phyloP scores from a whole-genome alignment of 1,140 invertebrate species.

The Caligus rogercresseyi region DNA sequence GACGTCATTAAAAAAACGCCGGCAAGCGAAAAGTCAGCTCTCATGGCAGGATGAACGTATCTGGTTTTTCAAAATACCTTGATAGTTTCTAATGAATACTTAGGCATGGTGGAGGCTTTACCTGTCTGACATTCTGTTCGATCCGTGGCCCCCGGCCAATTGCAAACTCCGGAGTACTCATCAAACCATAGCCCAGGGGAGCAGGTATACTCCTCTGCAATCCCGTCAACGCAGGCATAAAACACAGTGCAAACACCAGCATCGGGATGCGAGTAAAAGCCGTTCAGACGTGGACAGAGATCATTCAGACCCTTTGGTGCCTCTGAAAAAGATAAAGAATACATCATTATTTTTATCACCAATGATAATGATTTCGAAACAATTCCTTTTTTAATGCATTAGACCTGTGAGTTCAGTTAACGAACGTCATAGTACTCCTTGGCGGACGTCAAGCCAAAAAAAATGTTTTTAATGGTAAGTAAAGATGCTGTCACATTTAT shows the following conservation, averaged over 20 bases:
- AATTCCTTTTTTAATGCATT: no score
- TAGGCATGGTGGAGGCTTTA: no score
- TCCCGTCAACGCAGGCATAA: conserved; percentile 71
- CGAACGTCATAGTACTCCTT: not conserved
- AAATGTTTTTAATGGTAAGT: no score
- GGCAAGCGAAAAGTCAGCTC: no score
- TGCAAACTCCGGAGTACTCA: conserved; percentile 64
- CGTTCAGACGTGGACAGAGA: conserved; percentile 56
- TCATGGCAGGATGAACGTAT: no score
- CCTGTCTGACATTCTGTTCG: conserved; percentile 42
- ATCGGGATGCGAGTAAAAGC: conserved; percentile 72
- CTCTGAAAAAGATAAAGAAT: conserved; percentile 22
- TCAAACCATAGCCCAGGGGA: conserved; percentile 70
- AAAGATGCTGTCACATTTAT: no score
- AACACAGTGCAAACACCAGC: conserved; percentile 58
- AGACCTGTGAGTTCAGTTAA: no score
- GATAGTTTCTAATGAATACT: no score
- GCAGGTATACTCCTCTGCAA: conserved; percentile 55
- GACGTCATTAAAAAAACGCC: no score
- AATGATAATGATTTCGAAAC: no score
- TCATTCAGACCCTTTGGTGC: conserved; percentile 13
- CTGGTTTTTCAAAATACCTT: no score
- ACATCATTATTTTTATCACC: not conserved
- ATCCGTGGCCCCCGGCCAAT: conserved; percentile 62
- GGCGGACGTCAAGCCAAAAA: not conserved